Percentiles rank a stretch among this genome's conserved stretches.
These are phyloP conservation scores for Athrips mouffetella DNA, from an alignment of 2,888 invertebrate species.

Conservation along the genomic window DNA sequence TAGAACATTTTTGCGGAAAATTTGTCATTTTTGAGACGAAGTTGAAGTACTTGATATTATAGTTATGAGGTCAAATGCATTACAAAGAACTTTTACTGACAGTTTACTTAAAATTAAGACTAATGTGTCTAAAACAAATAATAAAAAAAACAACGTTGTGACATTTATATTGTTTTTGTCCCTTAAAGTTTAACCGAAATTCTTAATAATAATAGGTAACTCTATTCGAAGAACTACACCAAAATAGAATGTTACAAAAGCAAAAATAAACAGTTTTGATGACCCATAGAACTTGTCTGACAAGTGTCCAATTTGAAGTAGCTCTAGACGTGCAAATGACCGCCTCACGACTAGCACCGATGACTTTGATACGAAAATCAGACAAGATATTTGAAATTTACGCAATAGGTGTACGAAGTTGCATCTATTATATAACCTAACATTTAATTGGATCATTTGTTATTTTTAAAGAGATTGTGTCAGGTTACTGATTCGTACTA, in stretches of 20 bases:
- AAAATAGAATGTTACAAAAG: not conserved
- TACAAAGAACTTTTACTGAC: no score
- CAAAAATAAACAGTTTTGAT: slow-evolving; percentile 3
- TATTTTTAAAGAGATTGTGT: not conserved
- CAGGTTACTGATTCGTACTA: no score
- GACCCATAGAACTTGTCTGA: slow-evolving; percentile 1
- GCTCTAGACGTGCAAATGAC: slow-evolving; percentile 4
- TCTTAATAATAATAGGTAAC: no score
- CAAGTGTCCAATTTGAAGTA: not conserved
- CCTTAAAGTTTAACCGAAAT: no score
- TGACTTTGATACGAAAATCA: not conserved
- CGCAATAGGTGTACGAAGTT: not conserved
- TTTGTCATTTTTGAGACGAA: not conserved
- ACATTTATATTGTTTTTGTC: no score
- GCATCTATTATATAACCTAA: slow-evolving; percentile 1
- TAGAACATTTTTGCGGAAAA: not conserved
- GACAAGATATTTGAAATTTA: not conserved
- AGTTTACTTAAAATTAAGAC: no score
- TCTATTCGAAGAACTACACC: no score
- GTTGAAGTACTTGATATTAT: no score
- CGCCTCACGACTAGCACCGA: not conserved
- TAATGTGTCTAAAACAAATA: no score
- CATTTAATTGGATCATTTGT: slow-evolving; percentile 1
- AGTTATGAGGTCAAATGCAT: no score
- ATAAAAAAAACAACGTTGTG: no score